A percentile compares a stretch with the other conserved stretches of the same genome.
Evolutionary conservation across 2,113 vertebrate species (phyloP).

Genomic region (Melanostigma gelatinosum): DNA sequence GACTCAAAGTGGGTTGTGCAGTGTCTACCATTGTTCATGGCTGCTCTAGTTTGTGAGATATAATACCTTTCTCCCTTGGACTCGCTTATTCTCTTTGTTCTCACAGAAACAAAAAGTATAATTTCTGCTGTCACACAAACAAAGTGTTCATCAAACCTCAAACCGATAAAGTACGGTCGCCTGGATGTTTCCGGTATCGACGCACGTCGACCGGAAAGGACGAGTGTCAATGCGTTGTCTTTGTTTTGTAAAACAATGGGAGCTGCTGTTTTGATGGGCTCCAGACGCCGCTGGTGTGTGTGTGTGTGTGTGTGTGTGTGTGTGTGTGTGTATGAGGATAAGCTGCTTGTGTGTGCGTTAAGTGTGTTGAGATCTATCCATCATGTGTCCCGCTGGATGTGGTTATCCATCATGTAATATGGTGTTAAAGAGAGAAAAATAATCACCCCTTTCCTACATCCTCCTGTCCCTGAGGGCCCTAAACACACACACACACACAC

Average conservation of each 20-base stretch:
- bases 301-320: not conserved
- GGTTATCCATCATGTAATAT: slow-evolving; percentile 53
- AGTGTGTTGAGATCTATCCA: slow-evolving; percentile 37
- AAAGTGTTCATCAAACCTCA: no score
- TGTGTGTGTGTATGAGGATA: not conserved
- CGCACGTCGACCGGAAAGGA: not conserved
- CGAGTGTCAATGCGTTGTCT: not conserved
- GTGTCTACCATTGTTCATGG: no score
- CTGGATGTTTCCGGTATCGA: not conserved
- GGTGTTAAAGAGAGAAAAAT: slow-evolving; percentile 51
- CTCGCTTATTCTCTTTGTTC: no score
- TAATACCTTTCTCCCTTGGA: no score
- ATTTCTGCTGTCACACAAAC: no score
- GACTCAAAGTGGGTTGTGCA: no score
- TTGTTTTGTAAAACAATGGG: not conserved
- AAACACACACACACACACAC: slow-evolving; percentile 17
- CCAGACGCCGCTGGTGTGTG: not conserved
- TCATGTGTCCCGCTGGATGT: slow-evolving; percentile 37
- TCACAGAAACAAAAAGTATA: no score
- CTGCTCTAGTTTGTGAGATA: no score
- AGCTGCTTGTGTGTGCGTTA: not conserved
- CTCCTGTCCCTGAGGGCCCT: slow-evolving; percentile 5
- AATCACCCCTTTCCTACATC: slow-evolving; percentile 33
- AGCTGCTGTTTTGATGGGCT: not conserved
- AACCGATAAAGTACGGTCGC: no score